Base-by-base conservation (phyloP, 2,797 vertebrate genomes). In the Atherinosoma microstoma region DNA sequence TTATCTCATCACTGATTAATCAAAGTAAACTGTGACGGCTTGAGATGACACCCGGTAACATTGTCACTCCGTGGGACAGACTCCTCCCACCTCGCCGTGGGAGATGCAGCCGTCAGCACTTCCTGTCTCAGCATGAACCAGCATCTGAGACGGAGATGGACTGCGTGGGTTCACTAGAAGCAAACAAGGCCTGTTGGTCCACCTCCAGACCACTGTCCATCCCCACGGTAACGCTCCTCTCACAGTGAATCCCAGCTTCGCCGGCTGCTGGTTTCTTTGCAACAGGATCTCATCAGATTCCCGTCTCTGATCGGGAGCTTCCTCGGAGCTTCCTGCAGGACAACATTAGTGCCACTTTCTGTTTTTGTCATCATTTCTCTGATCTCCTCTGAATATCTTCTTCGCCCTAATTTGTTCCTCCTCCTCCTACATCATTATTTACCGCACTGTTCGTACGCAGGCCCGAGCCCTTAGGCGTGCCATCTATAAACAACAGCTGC, bases 391-490 rank as follows among this genome's bases (percentile, higher is more conserved):
- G 16, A 40, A 40, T 40, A 40, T 40, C 45, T 47, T 47, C 45
- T 47, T 47, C 2, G 18, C 18, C 45, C 18, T 47, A n/a, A 47
- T 47, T 47, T 47, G 45, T 20, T 47, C 7, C 45, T 20, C 18
- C 45, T 47, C 18, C 45, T 47, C 45, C 45, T 47, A 4, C 45
- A n/a, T 47, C 45, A 9, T 47, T 47, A 47, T 47, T 47, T 47
- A 20, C 30, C 10, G 3, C 27, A 30, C 0, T 58, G 40, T 68
- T 75, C 75, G 64, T 29, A 67, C 68, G 79, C 79, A 73, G 70
- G 36, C 72, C 8, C 0, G 20, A 11, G 62, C 10, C 64, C 62
- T 0, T 0, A 64, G 45, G 45, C 45, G 18, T 47, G 45, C 45
- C 18, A 2, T 47, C 45, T n/a, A 47, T n/a, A 47, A 47, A 47